Conservation (phyloP, 2,888 invertebrate species). For the Xylophagus ater region DNA sequence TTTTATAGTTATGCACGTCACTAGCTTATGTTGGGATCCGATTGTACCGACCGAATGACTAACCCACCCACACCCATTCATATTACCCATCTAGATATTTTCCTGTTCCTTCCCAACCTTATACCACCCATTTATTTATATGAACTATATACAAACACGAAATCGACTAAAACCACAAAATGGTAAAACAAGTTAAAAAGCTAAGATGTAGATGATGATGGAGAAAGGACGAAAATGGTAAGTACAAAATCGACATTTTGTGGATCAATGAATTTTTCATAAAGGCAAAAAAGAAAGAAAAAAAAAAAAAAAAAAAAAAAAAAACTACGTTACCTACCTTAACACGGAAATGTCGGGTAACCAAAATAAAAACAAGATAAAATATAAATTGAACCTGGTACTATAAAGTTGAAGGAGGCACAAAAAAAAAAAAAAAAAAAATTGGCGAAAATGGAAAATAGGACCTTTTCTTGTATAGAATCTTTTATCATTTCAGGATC, state of each 20-base stretch:
- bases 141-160: slow-evolving; percentile 10
- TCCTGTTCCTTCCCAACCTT: too few relatives aligned
- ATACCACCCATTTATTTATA: too few relatives aligned
- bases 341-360: slow-evolving; percentile 16
- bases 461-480: slow-evolving; percentile 1
- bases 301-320: slow-evolving; percentile 22
- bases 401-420: not conserved
- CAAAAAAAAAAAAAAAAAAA: slow-evolving; percentile 1
- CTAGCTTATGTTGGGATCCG: not conserved
- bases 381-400: too few relatives aligned
- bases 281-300: slow-evolving; percentile 16
- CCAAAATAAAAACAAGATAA: not conserved
- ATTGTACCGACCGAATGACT: not conserved
- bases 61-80: slow-evolving; percentile 3
- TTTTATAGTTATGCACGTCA: not conserved
- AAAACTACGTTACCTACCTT: slow-evolving; percentile 17
- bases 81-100: not conserved
- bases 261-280: slow-evolving; percentile 23
- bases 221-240: too few relatives aligned
- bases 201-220: too few relatives aligned
- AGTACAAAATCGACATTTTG: slow-evolving; percentile 17
- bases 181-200: too few relatives aligned
- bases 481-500: slow-evolving; percentile 7
- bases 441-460: slow-evolving; percentile 1
- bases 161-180: too few relatives aligned